Percentiles rank a stretch among this genome's conserved stretches.
Evolutionary conservation across 1,140 invertebrate species (phyloP).

Genomic region (Teleogryllus occipitalis): DNA sequence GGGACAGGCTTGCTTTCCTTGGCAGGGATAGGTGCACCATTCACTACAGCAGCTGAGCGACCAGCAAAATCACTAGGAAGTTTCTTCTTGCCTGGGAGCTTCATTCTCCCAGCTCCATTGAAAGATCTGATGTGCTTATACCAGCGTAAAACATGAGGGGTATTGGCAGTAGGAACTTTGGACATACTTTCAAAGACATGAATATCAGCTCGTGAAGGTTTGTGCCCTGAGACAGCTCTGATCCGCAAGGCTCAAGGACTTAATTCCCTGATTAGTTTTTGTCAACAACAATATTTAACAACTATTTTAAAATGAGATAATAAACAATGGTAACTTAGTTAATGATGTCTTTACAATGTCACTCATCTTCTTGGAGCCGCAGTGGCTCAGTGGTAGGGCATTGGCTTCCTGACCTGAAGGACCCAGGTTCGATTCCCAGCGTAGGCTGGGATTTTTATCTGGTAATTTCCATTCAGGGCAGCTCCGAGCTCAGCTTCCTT

Average conservation of each 20-base stretch:
- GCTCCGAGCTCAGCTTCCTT: too few species aligned
- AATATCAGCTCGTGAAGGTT: constrained; percentile 77
- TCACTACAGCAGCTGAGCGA: constrained; percentile 31
- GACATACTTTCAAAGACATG: constrained; percentile 70
- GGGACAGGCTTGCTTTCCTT: constrained; percentile 24
- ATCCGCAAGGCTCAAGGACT: constrained; percentile 73
- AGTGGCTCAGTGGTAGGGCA: too few species aligned
- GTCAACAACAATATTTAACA: constrained; percentile 64
- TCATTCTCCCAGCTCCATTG: constrained; percentile 40
- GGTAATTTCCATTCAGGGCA: too few species aligned
- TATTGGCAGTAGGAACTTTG: constrained; percentile 57
- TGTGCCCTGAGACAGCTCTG: constrained; percentile 84
- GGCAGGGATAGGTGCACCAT: constrained; percentile 28
- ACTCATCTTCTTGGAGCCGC: too few species aligned
- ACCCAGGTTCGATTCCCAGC: too few species aligned
- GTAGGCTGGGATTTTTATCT: too few species aligned
- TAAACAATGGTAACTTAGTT: too few species aligned
- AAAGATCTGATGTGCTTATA: constrained; percentile 91
- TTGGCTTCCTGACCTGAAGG: too few species aligned
- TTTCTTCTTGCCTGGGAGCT: constrained; percentile 45
- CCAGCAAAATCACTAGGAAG: constrained; percentile 26
- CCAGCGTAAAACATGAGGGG: constrained; percentile 80
- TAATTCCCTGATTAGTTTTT: constrained; percentile 69
- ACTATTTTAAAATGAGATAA: too few species aligned
- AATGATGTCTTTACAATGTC: too few species aligned